Evolutionary conservation across 1,140 invertebrate genomes (phyloP).

Genomic region (Trypoxylus dichotomus): DNA sequence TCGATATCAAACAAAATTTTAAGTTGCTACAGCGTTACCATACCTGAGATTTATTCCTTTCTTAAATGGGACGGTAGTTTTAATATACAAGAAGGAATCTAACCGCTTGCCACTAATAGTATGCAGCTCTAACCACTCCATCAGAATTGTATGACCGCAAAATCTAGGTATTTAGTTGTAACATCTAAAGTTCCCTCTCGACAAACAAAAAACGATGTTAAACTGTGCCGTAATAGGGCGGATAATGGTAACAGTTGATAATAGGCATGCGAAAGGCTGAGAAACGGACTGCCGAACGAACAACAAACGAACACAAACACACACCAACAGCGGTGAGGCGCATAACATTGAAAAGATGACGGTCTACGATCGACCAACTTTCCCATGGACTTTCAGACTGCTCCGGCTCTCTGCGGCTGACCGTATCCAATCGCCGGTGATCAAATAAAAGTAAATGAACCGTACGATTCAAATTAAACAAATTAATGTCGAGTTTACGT

Average conservation of each 20-base stretch:
- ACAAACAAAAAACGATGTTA: background rate
- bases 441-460: slow-evolving; percentile 7
- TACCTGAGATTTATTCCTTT: too few species aligned
- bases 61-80: too few species aligned
- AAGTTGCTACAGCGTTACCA: too few species aligned
- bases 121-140: too few species aligned
- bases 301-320: background rate
- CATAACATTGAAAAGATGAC: background rate
- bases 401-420: background rate
- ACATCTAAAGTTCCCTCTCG: background rate
- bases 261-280: background rate
- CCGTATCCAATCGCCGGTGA: slow-evolving; percentile 1
- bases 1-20: too few species aligned
- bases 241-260: background rate
- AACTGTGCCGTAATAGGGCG: background rate
- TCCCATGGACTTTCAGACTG: background rate
- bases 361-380: background rate
- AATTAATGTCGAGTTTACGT: slow-evolving; percentile 2
- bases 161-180: too few species aligned
- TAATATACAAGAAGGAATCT: too few species aligned
- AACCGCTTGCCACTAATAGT: too few species aligned
- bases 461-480: slow-evolving; percentile 7
- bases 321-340: background rate
- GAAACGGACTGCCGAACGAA: background rate
- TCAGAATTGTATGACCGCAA: too few species aligned